phyloP scores from a whole-genome alignment of 2,888 invertebrate species.

The Drosophila buzzatii region DNA sequence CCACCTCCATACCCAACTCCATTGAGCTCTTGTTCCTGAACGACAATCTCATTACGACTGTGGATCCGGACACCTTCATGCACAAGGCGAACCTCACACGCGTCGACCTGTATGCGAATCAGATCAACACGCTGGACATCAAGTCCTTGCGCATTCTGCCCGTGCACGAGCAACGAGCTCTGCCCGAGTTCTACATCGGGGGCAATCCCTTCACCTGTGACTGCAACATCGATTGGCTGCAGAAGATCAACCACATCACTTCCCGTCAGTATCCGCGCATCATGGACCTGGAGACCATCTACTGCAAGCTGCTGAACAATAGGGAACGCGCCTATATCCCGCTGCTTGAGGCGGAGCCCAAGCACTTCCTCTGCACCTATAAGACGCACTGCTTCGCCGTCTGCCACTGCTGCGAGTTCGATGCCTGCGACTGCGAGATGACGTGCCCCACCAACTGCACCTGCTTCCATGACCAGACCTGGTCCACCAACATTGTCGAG shows the following conservation, averaged over 20 bases:
- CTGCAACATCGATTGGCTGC: constrained; percentile 98
- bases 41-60: constrained; percentile 93
- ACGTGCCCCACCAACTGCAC: constrained; percentile 97
- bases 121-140: constrained; percentile 95
- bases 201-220: constrained; percentile 98
- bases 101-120: constrained; percentile 96
- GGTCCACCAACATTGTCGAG: constrained; percentile 97
- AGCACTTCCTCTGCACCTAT: constrained; percentile 96
- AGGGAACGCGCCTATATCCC: constrained; percentile 93
- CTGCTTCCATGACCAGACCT: constrained; percentile 97
- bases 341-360: constrained; percentile 93
- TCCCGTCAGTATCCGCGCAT: constrained; percentile 95
- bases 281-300: constrained; percentile 95
- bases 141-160: constrained; percentile 94
- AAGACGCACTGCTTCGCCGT: constrained; percentile 96
- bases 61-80: constrained; percentile 95
- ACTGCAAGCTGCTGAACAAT: constrained; percentile 94
- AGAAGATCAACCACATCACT: constrained; percentile 94
- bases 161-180: constrained; percentile 89
- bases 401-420: constrained; percentile 98
- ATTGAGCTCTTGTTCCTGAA: constrained; percentile 94
- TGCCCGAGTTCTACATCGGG: constrained; percentile 96
- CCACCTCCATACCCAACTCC: constrained; percentile 92
- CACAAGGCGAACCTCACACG: constrained; percentile 95
- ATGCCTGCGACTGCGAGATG: constrained; percentile 99